Evolutionary conservation across 2,797 vertebrate species (phyloP).

Genomic region (Neosilurus mollespiculum): DNA sequence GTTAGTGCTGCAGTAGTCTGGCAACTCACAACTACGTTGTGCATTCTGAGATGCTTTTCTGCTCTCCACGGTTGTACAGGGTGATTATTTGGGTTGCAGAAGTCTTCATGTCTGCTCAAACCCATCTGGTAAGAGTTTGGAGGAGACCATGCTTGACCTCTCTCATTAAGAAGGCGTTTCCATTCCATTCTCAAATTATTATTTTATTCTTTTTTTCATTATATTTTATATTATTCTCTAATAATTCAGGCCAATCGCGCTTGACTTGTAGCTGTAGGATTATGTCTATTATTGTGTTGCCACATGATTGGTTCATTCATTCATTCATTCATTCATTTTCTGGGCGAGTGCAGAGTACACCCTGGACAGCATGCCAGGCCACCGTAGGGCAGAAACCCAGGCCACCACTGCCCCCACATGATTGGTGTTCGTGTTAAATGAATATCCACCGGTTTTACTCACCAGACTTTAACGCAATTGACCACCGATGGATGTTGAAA

Average conservation of each 20-base stretch:
- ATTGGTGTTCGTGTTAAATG: conserved; percentile 1
- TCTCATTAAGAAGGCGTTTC: background rate
- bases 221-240: no score
- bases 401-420: background rate
- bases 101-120: background rate
- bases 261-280: background rate
- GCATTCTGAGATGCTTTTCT: conserved; percentile 5
- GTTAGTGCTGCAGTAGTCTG: no score
- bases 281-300: background rate
- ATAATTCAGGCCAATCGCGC: no score
- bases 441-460: background rate
- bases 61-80: background rate
- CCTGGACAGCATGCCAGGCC: no score
- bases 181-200: background rate
- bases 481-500: background rate
- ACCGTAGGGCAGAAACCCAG: no score
- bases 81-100: background rate
- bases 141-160: background rate
- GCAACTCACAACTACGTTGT: background rate
- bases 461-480: background rate
- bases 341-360: no score
- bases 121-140: background rate
- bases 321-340: no score
- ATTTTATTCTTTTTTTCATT: no score
- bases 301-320: background rate